Evolutionary conservation across 2,888 invertebrate genomes (phyloP), one percentile per base, ranked within the genome.

Genomic region (Athalia rosae): DNA sequence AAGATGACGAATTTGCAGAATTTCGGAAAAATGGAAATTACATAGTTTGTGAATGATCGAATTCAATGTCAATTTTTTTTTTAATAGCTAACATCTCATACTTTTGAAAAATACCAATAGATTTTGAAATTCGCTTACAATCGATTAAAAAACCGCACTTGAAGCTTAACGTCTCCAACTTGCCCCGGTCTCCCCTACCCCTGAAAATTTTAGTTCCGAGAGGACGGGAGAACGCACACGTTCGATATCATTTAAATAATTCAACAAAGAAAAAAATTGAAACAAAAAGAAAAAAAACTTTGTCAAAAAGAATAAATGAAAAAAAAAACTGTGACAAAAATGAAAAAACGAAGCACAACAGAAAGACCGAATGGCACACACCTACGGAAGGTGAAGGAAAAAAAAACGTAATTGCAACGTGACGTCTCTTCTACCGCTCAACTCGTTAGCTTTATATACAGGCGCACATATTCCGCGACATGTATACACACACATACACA

Each of bases 321-420:
- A 28, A 28, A 62, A 28, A 28, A 28, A 61, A 28, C 8, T 28
- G 8, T 61, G 11, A 66, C 13, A 67, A 50, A 9, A 67, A 11
- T 47, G 13, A 9, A 28, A 11, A 50, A 41, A 9, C 4, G 8
- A 4, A 28, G 64, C 47, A 64, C 45, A 53, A 53, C 48, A 50
- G 50, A 67, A 50, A 28, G 50, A 50, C 15, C 2, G 28, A 28
- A 28, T 28, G 28, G 28, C 28, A 28, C 28, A 28, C 28, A 28
- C 28, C 28, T 28, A 28, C 28, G 28, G 28, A 28, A 28, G 28
- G 28, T 2, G 28, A 28, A 28, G 28, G 28, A 28, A 28, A 28
- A 28, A n/a, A n/a, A 67, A 67, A 50, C 67, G 67, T 67, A 67
- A 67, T 67, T 67, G 53, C 53, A 28, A 67, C 67, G 45, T 53